phyloP scores from a whole-genome alignment of 2,888 invertebrate species.

The Caradrina kadenii region DNA sequence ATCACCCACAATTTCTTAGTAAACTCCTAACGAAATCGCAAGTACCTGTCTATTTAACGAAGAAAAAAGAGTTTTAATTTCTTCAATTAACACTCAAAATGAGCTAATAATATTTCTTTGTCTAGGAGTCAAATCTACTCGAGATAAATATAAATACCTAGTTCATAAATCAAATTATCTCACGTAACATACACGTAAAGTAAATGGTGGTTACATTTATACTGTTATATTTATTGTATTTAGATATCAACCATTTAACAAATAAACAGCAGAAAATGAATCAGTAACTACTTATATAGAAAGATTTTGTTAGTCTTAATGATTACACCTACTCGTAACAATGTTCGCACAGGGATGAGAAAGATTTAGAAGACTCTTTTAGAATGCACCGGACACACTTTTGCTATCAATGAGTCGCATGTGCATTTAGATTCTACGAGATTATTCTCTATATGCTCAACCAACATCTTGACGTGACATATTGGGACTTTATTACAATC shows the following conservation, averaged over 20 bases:
- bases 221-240: constrained; percentile 23
- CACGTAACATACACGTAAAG: neutral
- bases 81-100: too few relatives aligned
- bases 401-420: constrained; percentile 79
- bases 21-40: too few relatives aligned
- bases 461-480: constrained; percentile 86
- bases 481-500: constrained; percentile 82
- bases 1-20: too few relatives aligned
- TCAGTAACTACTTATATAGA: neutral
- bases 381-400: constrained; percentile 83
- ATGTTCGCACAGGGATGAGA: neutral
- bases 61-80: too few relatives aligned
- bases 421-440: constrained; percentile 79
- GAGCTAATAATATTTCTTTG: too few relatives aligned
- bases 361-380: constrained; percentile 22
- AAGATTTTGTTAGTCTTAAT: neutral
- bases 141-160: too few relatives aligned
- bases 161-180: neutral
- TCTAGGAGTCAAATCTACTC: too few relatives aligned
- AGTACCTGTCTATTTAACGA: too few relatives aligned
- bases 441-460: constrained; percentile 82
- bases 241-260: constrained; percentile 9
- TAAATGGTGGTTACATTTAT: neutral
- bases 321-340: neutral
- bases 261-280: constrained; percentile 13